phyloP scores from a whole-genome alignment of 2,113 vertebrate species.

The Eudyptes chrysolophus region DNA sequence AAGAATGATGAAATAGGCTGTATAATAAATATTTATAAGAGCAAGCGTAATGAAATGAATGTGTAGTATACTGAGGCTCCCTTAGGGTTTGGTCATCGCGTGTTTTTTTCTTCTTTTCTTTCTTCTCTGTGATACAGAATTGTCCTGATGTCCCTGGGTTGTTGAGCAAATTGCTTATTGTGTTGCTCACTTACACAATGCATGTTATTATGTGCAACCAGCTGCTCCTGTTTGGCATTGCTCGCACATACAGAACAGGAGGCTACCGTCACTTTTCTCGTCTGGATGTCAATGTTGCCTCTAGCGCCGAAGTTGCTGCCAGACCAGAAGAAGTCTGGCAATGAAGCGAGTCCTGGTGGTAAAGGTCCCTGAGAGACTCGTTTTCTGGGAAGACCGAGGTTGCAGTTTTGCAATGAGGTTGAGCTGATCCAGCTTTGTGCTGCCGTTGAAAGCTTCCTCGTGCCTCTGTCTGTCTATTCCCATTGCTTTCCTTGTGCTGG shows the following conservation, averaged over 20 bases:
- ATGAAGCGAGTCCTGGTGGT: neutral
- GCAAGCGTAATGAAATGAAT: slow-evolving; percentile 64
- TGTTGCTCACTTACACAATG: slow-evolving; percentile 68
- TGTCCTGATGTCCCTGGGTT: slow-evolving; percentile 62
- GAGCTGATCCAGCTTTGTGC: neutral
- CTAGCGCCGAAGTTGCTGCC: neutral
- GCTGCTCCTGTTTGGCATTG: slow-evolving; percentile 65
- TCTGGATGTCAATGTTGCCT: slow-evolving; percentile 16
- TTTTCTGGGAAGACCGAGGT: neutral
- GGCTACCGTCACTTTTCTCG: neutral
- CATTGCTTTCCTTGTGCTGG: neutral
- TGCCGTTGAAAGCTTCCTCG: neutral
- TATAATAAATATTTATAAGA: slow-evolving; percentile 72
- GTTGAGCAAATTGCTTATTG: slow-evolving; percentile 69
- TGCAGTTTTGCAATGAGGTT: neutral
- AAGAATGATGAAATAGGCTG: slow-evolving; percentile 53
- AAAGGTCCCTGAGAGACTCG: neutral
- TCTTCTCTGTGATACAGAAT: slow-evolving; percentile 48
- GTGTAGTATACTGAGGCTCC: slow-evolving; percentile 32
- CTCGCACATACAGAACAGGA: slow-evolving; percentile 32
- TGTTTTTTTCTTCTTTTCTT: slow-evolving; percentile 40
- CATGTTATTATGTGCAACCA: slow-evolving; percentile 66
- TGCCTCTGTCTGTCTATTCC: neutral
- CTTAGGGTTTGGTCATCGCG: slow-evolving; percentile 60
- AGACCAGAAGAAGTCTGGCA: slow-evolving; percentile 6